These are phyloP conservation scores for Vidua chalybeata DNA, from an alignment of 2,113 vertebrate species.

Conservation along the genomic window DNA sequence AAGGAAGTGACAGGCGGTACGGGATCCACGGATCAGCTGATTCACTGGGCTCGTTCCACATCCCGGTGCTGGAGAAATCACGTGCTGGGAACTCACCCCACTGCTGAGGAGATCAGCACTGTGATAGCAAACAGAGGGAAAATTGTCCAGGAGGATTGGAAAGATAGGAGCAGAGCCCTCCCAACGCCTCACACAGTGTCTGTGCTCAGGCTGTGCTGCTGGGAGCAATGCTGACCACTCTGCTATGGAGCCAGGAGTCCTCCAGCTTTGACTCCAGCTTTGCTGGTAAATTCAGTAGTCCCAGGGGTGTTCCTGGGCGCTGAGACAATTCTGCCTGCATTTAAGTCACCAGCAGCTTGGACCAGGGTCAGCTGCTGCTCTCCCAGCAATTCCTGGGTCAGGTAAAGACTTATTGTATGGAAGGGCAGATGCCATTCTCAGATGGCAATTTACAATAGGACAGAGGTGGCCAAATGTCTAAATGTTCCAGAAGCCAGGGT, in stretches of 20 bases:
- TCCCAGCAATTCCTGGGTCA: background rate
- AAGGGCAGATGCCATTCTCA: background rate
- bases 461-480: background rate
- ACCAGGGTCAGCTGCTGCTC: background rate
- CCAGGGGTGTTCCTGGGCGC: background rate
- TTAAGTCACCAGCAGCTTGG: background rate
- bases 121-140: background rate
- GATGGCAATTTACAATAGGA: background rate
- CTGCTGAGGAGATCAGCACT: background rate
- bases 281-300: background rate
- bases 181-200: fast-evolving
- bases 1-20: slow-evolving; percentile 27
- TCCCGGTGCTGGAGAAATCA: background rate
- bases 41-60: background rate
- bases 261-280: background rate
- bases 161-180: background rate
- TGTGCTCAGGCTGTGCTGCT: background rate
- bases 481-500: background rate
- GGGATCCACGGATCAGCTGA: background rate
- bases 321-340: background rate
- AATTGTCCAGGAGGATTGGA: background rate
- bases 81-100: background rate
- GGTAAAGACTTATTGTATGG: background rate
- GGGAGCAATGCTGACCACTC: background rate
- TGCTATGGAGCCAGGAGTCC: background rate